Percentiles rank a stretch among this genome's conserved stretches.
Conservation (phyloP, 2,797 vertebrate species). For the Protosalanx chinensis region DNA sequence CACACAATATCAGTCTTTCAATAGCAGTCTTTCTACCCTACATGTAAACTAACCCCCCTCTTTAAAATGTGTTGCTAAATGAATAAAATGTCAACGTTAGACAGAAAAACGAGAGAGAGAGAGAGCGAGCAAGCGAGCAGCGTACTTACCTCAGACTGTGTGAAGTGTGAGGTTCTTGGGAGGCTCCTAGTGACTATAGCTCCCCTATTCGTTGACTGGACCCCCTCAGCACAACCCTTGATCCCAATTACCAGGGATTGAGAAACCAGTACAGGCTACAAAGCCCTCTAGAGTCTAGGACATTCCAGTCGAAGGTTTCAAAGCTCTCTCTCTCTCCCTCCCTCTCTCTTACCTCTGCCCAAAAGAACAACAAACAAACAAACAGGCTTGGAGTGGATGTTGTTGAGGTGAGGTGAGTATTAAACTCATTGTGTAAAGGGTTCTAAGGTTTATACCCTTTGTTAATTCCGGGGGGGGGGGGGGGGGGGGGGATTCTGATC, state of each 20-base stretch:
- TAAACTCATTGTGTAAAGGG: neutral
- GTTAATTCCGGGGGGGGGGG: too few relatives aligned
- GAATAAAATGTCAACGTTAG: neutral
- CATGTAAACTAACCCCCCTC: too few relatives aligned
- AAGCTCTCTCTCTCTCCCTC: slow-evolving; percentile 7
- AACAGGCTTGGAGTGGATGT: neutral
- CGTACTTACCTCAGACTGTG: slow-evolving; percentile 35
- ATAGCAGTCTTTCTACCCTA: too few relatives aligned
- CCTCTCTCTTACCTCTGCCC: slow-evolving; percentile 7
- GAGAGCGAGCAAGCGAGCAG: neutral
- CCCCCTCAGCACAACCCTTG: slow-evolving; percentile 42
- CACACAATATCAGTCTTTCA: too few relatives aligned
- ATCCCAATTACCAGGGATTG: slow-evolving; percentile 65
- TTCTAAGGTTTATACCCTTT: too few relatives aligned
- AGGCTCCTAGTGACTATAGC: slow-evolving; percentile 39
- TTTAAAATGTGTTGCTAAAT: neutral
- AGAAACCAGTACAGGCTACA: slow-evolving; percentile 45
- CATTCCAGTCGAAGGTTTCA: slow-evolving; percentile 9
- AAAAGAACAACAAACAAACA: slow-evolving; percentile 5
- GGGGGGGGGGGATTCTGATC: too few relatives aligned
- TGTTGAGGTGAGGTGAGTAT: neutral
- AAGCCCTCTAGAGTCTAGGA: slow-evolving; percentile 59
- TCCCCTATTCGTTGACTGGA: slow-evolving; percentile 18
- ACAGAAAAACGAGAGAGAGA: neutral
- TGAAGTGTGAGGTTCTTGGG: slow-evolving; percentile 28